These are phyloP conservation scores for Alouatta palliata DNA, from an alignment of 2,113 vertebrate species.

Conservation along the genomic window DNA sequence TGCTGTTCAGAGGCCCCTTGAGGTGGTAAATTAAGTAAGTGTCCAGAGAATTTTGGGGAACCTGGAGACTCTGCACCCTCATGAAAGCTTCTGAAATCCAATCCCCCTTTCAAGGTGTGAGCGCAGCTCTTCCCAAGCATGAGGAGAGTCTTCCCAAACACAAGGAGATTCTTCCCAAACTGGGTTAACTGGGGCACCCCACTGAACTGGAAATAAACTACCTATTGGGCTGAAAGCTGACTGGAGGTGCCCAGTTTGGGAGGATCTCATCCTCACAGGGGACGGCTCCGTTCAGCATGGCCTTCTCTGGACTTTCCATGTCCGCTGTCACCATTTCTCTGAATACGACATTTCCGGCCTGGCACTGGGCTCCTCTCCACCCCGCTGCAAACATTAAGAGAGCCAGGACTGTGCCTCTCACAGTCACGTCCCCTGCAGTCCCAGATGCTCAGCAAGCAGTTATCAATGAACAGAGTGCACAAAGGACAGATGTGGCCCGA, in stretches of 20 bases:
- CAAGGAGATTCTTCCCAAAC: neutral
- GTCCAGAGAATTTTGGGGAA: neutral
- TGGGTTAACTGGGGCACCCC: too few relatives aligned
- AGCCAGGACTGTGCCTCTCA: neutral
- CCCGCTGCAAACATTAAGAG: fast-evolving
- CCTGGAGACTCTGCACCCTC: fast-evolving
- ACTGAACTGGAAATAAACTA: neutral
- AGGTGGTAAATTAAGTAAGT: neutral
- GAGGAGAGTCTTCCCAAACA: too few relatives aligned
- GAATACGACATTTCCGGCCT: neutral
- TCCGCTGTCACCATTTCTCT: neutral
- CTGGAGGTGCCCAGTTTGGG: fast-evolving
- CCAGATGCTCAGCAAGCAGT: neutral
- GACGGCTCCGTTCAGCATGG: neutral
- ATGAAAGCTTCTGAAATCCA: too few relatives aligned
- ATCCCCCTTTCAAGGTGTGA: neutral
- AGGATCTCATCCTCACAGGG: fast-evolving
- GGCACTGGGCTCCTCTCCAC: fast-evolving
- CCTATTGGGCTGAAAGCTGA: fast-evolving
- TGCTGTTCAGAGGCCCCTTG: neutral
- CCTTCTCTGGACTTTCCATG: neutral
- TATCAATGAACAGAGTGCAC: neutral
- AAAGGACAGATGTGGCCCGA: neutral
- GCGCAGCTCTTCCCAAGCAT: fast-evolving
- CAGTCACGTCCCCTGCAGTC: fast-evolving